These are phyloP conservation scores for Temnothorax curvispinosus DNA, from an alignment of 1,140 invertebrate genomes.

Conservation along the genomic window DNA sequence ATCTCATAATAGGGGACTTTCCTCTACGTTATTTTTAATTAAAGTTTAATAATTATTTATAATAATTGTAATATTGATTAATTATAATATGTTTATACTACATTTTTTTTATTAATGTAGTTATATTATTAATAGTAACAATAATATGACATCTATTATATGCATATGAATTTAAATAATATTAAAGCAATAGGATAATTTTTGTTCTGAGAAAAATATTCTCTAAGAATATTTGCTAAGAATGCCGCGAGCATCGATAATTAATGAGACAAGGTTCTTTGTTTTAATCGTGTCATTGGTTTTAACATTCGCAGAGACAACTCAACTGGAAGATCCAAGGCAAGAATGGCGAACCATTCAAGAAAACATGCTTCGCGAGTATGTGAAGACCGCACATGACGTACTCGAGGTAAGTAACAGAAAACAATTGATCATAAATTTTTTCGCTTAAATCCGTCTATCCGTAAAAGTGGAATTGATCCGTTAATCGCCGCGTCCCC, in stretches of 20 bases:
- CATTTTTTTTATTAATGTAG: neutral
- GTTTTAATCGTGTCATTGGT: slow-evolving; percentile 6
- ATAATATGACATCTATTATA: neutral
- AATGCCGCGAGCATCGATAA: neutral
- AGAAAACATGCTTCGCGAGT: slow-evolving; percentile 98
- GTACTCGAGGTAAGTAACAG: slow-evolving; percentile 92
- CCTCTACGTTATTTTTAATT: too few relatives aligned
- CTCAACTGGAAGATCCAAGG: slow-evolving; percentile 97
- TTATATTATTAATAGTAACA: neutral
- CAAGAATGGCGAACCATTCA: slow-evolving; percentile 98
- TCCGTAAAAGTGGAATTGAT: slow-evolving; percentile 26
- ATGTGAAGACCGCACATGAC: slow-evolving; percentile 97
- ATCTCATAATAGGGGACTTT: too few relatives aligned
- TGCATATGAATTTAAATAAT: neutral
- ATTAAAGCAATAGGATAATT: neutral
- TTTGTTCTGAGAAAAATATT: neutral
- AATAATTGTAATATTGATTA: neutral
- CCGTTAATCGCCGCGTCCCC: neutral
- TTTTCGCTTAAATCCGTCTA: neutral
- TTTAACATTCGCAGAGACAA: slow-evolving; percentile 90
- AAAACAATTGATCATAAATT: neutral
- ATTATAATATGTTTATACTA: neutral
- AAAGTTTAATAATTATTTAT: neutral
- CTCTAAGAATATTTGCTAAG: neutral
- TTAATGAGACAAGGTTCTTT: neutral